Conservation (phyloP, 1,140 invertebrate species). For the Eumeta japonica region DNA sequence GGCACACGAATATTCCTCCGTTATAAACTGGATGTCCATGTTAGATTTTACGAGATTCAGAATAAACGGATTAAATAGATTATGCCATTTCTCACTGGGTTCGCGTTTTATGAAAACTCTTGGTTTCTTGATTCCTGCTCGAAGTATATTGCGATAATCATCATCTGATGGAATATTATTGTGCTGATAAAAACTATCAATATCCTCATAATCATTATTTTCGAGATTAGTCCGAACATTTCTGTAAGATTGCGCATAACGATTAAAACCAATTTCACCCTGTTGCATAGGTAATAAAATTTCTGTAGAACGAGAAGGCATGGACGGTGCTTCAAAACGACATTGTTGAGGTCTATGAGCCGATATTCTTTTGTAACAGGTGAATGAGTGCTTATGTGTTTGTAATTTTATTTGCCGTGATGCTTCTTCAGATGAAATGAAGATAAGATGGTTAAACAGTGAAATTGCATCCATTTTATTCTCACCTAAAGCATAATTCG, state of each 20-base stretch:
- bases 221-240: not conserved
- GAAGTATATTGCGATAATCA: not conserved
- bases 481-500: constrained; percentile 17
- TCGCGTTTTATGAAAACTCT: not conserved
- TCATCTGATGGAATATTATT: not conserved
- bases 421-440: constrained; percentile 7
- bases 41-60: constrained; percentile 20
- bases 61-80: not conserved
- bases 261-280: too few relatives aligned
- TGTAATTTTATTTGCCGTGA: constrained; percentile 11
- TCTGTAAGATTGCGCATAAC: too few relatives aligned
- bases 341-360: constrained; percentile 14
- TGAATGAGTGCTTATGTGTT: constrained; percentile 24
- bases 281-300: constrained; percentile 19
- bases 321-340: constrained; percentile 26
- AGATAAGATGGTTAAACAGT: constrained; percentile 18
- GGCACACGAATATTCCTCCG: constrained; percentile 39
- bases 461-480: constrained; percentile 17
- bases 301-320: constrained; percentile 16
- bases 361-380: constrained; percentile 17
- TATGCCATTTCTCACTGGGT: not conserved
- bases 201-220: constrained; percentile 1
- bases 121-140: not conserved
- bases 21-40: constrained; percentile 38
- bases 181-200: not conserved